A percentile compares a stretch with the other conserved stretches of the same genome.
Conservation (phyloP, 2,888 invertebrate genomes). For the Macrophya alboannulata region DNA sequence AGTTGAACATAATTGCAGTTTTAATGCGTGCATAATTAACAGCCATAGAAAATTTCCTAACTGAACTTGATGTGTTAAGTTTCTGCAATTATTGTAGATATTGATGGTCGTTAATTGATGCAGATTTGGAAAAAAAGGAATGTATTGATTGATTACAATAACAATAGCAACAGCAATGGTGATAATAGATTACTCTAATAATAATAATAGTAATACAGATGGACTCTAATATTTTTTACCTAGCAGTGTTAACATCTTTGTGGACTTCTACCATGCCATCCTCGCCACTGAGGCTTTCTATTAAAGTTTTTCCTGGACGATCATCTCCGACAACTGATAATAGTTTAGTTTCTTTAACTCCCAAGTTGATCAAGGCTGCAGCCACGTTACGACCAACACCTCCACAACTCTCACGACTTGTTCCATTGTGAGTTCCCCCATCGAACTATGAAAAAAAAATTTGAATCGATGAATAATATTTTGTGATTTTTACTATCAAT, state of each 20-base stretch:
- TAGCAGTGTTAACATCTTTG: slow-evolving; percentile 70
- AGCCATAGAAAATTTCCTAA: not conserved
- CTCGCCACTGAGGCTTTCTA: slow-evolving; percentile 69
- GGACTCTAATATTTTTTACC: slow-evolving; percentile 65
- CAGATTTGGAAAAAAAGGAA: not conserved
- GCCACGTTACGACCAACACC: slow-evolving; percentile 97
- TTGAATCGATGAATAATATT: not conserved
- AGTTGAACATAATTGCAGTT: not conserved
- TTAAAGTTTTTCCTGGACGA: slow-evolving; percentile 70
- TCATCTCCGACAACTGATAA: slow-evolving; percentile 76
- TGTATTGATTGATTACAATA: not conserved
- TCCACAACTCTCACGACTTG: slow-evolving; percentile 87
- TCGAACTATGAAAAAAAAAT: slow-evolving; percentile 84
- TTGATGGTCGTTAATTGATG: not conserved
- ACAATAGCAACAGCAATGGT: not conserved
- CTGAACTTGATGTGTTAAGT: not conserved
- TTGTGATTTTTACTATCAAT: not conserved
- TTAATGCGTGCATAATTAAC: not conserved
- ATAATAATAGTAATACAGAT: not conserved
- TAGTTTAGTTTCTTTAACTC: slow-evolving; percentile 79
- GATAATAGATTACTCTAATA: no score
- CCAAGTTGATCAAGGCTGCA: slow-evolving; percentile 90
- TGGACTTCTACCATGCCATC: slow-evolving; percentile 67
- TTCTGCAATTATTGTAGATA: not conserved
- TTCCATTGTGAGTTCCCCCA: slow-evolving; percentile 89